Percentiles rank a stretch among this genome's conserved stretches.
Evolutionary conservation across 23 tunicate genomes (phyloP).

Genomic region (Halocynthia roretzi): DNA sequence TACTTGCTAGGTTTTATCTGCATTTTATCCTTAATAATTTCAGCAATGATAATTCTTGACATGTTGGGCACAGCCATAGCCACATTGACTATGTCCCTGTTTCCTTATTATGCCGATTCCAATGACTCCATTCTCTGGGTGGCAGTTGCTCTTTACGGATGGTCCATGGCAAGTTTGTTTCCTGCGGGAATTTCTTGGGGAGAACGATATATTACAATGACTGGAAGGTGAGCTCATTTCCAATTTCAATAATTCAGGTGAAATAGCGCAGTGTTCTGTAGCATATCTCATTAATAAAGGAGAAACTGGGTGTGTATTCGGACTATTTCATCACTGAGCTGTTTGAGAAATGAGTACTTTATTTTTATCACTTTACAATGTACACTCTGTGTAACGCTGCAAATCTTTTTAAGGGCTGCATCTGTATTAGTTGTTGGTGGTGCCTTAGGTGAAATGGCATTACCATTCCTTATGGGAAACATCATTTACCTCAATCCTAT

Average conservation of each 20-base stretch:
- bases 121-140: conserved; percentile 47
- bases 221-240: conserved; percentile 36
- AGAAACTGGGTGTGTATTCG: too few relatives aligned
- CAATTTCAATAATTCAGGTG: too few relatives aligned
- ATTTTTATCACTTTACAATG: too few relatives aligned
- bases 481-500: conserved; percentile 57
- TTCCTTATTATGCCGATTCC: conserved; percentile 40
- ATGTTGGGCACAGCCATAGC: conserved; percentile 49
- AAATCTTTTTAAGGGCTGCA: conserved; percentile 38
- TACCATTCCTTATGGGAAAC: conserved; percentile 46
- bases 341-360: too few relatives aligned
- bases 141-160: conserved; percentile 49
- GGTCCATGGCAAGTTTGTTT: conserved; percentile 87
- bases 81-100: conserved; percentile 24
- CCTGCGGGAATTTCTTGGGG: conserved; percentile 79
- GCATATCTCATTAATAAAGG: neutral
- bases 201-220: conserved; percentile 72
- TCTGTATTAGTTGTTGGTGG: conserved; percentile 66
- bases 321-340: too few relatives aligned
- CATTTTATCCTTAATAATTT: neutral
- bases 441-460: conserved; percentile 69
- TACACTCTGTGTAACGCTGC: too few relatives aligned
- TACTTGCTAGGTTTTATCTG: neutral
- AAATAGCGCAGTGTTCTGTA: too few relatives aligned
- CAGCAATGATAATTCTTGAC: conserved; percentile 37